Conservation (phyloP, 2,888 invertebrate species). For the Agonopterix arenella region DNA sequence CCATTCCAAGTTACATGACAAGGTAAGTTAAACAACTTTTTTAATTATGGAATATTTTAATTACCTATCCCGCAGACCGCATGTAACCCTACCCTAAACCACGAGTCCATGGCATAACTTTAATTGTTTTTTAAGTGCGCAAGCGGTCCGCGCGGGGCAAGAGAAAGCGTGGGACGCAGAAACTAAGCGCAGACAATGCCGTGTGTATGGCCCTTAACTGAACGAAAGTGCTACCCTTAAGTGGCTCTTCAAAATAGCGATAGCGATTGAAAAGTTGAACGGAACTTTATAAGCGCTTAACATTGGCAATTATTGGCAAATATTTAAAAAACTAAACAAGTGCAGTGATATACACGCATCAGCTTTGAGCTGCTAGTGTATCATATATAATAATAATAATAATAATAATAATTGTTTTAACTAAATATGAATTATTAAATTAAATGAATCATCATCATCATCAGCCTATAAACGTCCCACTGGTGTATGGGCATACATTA, state of each 20-base stretch:
- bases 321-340: too few species aligned
- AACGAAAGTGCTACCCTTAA: conserved; percentile 19
- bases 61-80: conserved; percentile 9
- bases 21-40: background rate
- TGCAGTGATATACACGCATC: too few species aligned
- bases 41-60: background rate
- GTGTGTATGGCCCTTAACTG: conserved; percentile 30
- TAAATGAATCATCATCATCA: too few species aligned
- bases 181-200: conserved; percentile 15
- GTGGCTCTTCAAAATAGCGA: conserved; percentile 22
- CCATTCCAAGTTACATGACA: too few species aligned
- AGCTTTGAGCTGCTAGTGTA: too few species aligned
- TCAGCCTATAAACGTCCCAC: too few species aligned
- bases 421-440: too few species aligned
- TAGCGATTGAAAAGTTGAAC: background rate
- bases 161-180: conserved; percentile 28
- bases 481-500: too few species aligned
- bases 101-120: conserved; percentile 51
- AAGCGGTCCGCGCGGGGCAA: conserved; percentile 11
- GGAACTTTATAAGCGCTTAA: too few species aligned
- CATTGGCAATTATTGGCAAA: too few species aligned
- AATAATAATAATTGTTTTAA: too few species aligned
- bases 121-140: conserved; percentile 68
- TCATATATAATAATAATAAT: too few species aligned
- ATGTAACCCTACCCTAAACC: conserved; percentile 30